Evolutionary conservation across 2,113 vertebrate species (phyloP), one percentile per base, ranked within the genome.

Genomic region (Syrrhaptes paradoxus): DNA sequence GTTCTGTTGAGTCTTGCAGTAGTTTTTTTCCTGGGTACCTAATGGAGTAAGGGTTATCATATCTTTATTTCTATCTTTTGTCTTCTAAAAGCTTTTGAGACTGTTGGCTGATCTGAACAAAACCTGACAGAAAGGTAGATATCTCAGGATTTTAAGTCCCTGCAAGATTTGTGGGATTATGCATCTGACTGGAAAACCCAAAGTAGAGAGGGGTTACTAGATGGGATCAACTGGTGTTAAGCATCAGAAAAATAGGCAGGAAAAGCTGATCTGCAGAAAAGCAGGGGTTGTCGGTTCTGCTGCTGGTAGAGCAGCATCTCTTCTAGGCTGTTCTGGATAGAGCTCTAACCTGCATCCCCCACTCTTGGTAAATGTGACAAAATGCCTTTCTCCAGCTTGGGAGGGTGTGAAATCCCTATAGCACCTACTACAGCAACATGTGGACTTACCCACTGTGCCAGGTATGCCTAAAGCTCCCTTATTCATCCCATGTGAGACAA

Each of bases 41-140:
- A 19, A 51, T 34, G 55, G 67, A 61, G 32, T 17, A 32, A 81
- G 57, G 26, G 65, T 90, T 89, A 57, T 71, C 58, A 26, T 38
- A 26, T 38, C 72, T 70, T 77, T 58, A 46, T 63, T 52, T 43
- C 80, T 89, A 86, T 41, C 61, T 96, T 90, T 90, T 81, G 86
- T 92, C 80, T 96, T 93, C 73, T 77, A 9, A 73, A 68, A 91
- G 87, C 52, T 82, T 79, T 85, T 93, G 90, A 93, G 74, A 74
- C 36, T 18, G 7, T 82, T 85, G 71, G 62, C 70, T 89, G 80
- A 62, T 67, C 55, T 62, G 76, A 91, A 48, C 87, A 87, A 86
- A 96, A 51, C 68, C 68, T 87, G 81, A 57, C 58, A 93, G 90
- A 48, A 95, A 72, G 54, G 73, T 22, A 58, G 87, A 55, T 75